Conservation (phyloP, 2,888 invertebrate species). For the Eretmocerus hayati region DNA sequence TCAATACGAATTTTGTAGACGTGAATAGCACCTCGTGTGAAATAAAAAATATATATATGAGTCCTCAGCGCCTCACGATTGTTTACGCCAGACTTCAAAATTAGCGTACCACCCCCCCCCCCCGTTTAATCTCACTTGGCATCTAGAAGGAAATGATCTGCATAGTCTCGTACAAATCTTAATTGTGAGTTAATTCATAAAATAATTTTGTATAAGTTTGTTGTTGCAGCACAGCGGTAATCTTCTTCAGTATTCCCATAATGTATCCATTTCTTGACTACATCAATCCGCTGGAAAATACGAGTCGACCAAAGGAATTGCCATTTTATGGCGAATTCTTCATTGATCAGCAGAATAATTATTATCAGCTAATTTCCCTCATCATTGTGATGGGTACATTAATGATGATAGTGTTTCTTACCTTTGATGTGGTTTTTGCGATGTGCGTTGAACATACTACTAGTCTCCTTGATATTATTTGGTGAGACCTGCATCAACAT, state of each 20-base stretch:
- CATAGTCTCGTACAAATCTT: no score
- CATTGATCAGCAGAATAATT: slow-evolving; percentile 11
- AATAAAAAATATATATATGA: no score
- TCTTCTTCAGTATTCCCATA: not conserved
- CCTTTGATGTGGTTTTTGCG: slow-evolving; percentile 10
- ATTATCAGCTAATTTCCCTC: not conserved
- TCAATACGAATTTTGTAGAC: no score
- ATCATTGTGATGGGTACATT: not conserved
- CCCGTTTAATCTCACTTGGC: not conserved
- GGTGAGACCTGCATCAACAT: slow-evolving; percentile 5
- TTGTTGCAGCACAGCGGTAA: not conserved
- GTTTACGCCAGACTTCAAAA: no score
- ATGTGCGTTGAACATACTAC: slow-evolving; percentile 9
- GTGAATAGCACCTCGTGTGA: no score
- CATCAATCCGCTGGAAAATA: not conserved
- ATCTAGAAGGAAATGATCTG: no score
- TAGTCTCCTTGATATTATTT: slow-evolving; percentile 10
- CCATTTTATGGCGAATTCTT: slow-evolving; percentile 8
- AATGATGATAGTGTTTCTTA: slow-evolving; percentile 1
- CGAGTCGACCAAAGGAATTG: not conserved
- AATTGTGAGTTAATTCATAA: not conserved
- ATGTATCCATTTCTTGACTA: not conserved
- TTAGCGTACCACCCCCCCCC: no score
- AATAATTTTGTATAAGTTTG: slow-evolving; percentile 6
- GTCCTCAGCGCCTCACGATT: no score